Evolutionary conservation across 1,140 invertebrate species (phyloP).

Genomic region (Heliconius eleuchia): DNA sequence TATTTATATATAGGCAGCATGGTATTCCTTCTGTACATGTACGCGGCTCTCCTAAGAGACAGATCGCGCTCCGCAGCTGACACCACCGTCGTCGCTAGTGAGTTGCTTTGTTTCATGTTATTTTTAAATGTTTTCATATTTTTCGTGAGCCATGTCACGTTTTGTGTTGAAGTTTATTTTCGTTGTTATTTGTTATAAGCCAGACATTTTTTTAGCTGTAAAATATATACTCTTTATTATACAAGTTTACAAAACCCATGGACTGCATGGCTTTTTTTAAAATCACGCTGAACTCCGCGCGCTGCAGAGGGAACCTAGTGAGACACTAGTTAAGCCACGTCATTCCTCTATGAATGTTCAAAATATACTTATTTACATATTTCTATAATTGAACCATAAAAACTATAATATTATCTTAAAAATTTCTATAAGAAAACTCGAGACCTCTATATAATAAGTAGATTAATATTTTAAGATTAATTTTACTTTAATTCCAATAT

Average conservation of each 20-base stretch:
- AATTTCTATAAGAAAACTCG: no score
- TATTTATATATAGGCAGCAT: slow-evolving; percentile 95
- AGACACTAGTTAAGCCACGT: no score
- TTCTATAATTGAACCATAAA: no score
- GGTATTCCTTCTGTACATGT: slow-evolving; percentile 93
- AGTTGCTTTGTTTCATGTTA: slow-evolving; percentile 48
- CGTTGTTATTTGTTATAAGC: background rate
- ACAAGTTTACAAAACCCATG: background rate
- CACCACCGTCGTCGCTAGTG: slow-evolving; percentile 69
- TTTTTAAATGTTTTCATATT: slow-evolving; percentile 15
- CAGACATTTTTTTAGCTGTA: slow-evolving; percentile 8
- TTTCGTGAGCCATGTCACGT: slow-evolving; percentile 9
- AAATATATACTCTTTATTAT: background rate
- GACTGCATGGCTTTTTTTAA: background rate
- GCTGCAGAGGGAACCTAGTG: no score
- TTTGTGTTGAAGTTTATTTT: slow-evolving; percentile 13
- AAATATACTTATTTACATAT: no score
- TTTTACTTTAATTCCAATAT: no score
- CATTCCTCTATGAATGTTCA: no score
- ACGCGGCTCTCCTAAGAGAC: slow-evolving; percentile 87
- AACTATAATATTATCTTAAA: no score
- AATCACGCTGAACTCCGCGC: no score
- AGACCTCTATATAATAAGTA: no score
- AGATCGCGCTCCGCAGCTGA: slow-evolving; percentile 74
- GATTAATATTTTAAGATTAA: no score